Evolutionary conservation across 1,140 invertebrate genomes (phyloP).

Genomic region (Zaprionus africanus): DNA sequence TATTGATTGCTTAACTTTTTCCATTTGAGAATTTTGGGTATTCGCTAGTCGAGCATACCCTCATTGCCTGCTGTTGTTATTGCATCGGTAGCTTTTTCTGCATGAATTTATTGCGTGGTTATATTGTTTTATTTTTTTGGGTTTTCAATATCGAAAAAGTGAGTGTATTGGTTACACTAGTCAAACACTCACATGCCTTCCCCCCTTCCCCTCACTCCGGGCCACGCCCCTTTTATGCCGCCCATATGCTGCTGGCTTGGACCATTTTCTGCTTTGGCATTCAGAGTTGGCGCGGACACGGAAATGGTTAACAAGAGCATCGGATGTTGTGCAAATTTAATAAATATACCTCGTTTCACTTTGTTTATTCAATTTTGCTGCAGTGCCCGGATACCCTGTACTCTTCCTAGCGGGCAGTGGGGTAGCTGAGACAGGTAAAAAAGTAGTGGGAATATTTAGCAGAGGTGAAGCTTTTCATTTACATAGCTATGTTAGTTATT

Average conservation of each 20-base stretch:
- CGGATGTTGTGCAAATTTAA: constrained; percentile 81
- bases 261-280: constrained; percentile 27
- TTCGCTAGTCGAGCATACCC: not conserved
- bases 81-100: constrained; percentile 60
- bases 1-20: not conserved
- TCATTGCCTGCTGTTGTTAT: constrained; percentile 26
- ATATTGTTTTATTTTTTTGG: constrained; percentile 53
- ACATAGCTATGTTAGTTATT: not conserved
- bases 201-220: not conserved
- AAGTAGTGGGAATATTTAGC: not conserved
- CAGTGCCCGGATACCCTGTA: constrained; percentile 29
- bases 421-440: not conserved
- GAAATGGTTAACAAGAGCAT: constrained; percentile 76
- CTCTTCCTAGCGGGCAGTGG: not conserved
- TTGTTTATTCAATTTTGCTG: constrained; percentile 66
- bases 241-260: constrained; percentile 14
- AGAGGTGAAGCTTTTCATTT: not conserved
- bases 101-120: constrained; percentile 74
- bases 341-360: constrained; percentile 68
- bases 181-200: not conserved
- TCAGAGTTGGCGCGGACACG: constrained; percentile 56
- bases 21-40: too few species aligned
- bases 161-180: constrained; percentile 16
- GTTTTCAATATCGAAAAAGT: constrained; percentile 38
- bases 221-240: not conserved